Evolutionary conservation across 2,113 vertebrate species (phyloP), one percentile per base, ranked within the genome.

Genomic region (Phaetusa simplex): DNA sequence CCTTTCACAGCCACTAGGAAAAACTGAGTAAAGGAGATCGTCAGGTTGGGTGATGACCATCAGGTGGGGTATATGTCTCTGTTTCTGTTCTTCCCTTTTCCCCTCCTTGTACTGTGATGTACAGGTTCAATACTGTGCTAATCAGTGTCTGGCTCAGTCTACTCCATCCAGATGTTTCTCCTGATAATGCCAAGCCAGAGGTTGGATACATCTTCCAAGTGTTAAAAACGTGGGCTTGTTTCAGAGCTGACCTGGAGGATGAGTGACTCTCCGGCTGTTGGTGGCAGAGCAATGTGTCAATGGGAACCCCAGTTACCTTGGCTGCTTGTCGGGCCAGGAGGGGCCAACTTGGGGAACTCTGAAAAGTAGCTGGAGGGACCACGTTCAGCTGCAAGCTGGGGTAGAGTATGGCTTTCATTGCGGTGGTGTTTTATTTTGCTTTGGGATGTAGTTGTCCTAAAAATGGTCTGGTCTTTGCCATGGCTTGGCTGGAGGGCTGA

Each of bases 341-440:
- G 21, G 3, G 1, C 19, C 58, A 30, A 9, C 0, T 0, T 13
- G 21, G 22, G 24, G 72, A 58, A 19, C 36, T 69, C 3, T 1
- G 47, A 49, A 64, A 49, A 21, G 16, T 20, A 14, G 5, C 50
- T 89, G 32, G 73, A 69, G 67, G n/a, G n/a, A 55, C 49, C 19
- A 2, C 2, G 1, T 62, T 61, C 18, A 67, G 13, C 34, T 72
- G 82, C 42, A 59, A 67, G 27, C 9, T 3, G 0, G 21, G 16
- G 15, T 52, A 77, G 19, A 61, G 50, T 8, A 21, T 30, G 62
- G 32, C 36, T 84, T 70, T 84, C n/a, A 12, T 56, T 70, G n/a
- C 3, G 5, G 22, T 9, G 15, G 32, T 67, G 32, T 13, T 69
- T 70, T 59, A 4, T n/a, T 78, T 86, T 72, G 34, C 24, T 86